Evolutionary conservation across 2,888 invertebrate genomes (phyloP).

Genomic region (Macaria liturata): DNA sequence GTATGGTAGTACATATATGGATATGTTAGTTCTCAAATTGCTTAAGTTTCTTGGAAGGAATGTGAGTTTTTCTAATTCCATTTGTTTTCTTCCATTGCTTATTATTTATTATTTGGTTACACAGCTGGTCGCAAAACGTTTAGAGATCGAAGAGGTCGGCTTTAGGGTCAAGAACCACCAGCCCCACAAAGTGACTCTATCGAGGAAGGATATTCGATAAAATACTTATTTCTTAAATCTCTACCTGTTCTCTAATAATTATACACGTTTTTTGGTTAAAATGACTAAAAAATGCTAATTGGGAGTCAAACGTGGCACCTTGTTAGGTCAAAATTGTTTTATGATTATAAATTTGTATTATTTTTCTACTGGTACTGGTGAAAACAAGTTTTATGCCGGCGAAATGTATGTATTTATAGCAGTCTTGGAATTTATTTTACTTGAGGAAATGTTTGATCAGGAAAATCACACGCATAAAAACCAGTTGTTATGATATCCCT

Average conservation of each 20-base stretch:
- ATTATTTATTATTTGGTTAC: no score
- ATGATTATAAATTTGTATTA: constrained; percentile 1
- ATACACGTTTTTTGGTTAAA: background rate
- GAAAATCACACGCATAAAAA: no score
- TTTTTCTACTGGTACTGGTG: background rate
- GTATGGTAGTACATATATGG: no score
- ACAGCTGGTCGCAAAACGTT: no score
- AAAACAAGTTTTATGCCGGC: background rate
- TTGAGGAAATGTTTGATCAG: no score
- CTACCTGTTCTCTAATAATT: constrained; percentile 5
- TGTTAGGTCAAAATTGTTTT: constrained; percentile 22
- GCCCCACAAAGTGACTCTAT: constrained; percentile 10
- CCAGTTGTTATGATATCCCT: no score
- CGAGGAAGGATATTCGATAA: constrained; percentile 5
- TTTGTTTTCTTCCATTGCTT: no score
- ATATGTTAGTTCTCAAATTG: no score
- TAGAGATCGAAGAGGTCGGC: background rate
- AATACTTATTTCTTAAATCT: constrained; percentile 4
- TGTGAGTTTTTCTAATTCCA: no score
- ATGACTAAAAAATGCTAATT: constrained; percentile 27
- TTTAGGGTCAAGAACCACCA: constrained; percentile 3
- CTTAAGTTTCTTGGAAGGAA: no score
- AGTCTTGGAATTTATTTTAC: no score
- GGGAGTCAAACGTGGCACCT: constrained; percentile 41
- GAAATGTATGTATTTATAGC: no score